Conservation (phyloP, 2,797 vertebrate genomes). For the Sebastes minor region DNA sequence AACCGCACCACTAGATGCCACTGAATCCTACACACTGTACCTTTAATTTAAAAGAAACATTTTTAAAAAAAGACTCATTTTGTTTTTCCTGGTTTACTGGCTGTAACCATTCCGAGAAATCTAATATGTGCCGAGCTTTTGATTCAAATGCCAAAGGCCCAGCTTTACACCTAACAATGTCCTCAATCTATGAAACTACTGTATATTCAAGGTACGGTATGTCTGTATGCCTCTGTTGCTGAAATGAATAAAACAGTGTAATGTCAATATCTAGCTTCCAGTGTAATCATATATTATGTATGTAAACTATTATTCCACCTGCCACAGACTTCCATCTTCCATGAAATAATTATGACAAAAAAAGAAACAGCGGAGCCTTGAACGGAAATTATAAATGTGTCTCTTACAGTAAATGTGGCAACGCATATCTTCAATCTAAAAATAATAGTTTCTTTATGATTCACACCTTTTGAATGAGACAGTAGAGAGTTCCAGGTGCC, state of each 20-base stretch:
- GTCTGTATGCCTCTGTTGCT: neutral
- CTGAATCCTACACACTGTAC: no score
- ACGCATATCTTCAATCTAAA: slow-evolving; percentile 37
- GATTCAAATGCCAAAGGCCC: neutral
- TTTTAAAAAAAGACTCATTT: neutral
- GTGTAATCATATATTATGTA: neutral
- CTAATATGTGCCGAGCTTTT: neutral
- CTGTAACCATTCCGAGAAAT: neutral
- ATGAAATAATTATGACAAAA: slow-evolving; percentile 11
- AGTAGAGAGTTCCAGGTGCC: slow-evolving; percentile 29
- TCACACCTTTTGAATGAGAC: slow-evolving; percentile 32
- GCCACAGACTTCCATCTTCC: neutral
- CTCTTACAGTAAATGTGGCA: slow-evolving; percentile 10
- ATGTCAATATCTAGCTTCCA: slow-evolving; percentile 8
- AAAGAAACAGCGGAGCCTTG: neutral
- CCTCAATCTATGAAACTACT: neutral
- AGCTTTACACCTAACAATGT: neutral
- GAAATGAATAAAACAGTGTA: neutral
- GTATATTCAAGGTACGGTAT: neutral
- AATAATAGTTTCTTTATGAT: slow-evolving; percentile 50
- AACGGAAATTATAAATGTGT: slow-evolving; percentile 5
- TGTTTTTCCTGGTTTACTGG: neutral
- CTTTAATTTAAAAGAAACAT: neutral
- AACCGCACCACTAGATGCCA: no score
- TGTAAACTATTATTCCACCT: neutral